Evolutionary conservation across 64 coral and sea anemone genomes (phyloP).

Genomic region (Acropora tenuis): DNA sequence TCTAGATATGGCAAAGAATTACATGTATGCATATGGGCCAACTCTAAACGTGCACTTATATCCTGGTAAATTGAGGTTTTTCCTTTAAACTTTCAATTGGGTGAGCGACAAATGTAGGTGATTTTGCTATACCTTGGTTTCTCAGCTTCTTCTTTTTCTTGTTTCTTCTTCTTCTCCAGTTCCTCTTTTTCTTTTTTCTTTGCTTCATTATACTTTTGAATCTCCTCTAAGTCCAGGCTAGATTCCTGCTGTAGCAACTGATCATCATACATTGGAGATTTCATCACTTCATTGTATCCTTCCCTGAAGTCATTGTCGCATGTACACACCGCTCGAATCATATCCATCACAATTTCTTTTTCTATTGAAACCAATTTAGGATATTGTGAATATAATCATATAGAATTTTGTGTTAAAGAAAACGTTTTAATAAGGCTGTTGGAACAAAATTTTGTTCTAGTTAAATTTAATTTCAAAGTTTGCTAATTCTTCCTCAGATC

Average conservation of each 20-base stretch:
- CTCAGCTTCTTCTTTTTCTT: conserved; percentile 46
- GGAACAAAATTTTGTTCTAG: too few species aligned
- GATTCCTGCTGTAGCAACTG: conserved; percentile 94
- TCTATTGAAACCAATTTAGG: conserved; percentile 39
- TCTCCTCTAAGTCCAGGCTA: conserved; percentile 86
- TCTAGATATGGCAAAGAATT: too few species aligned
- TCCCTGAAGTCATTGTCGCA: conserved; percentile 94
- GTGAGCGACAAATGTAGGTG: too few species aligned
- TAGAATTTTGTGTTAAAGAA: neutral
- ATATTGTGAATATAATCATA: neutral
- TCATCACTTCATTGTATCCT: conserved; percentile 78
- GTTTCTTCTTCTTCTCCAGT: conserved; percentile 46
- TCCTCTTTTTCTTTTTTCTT: conserved; percentile 84
- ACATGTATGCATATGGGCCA: too few species aligned
- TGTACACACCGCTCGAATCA: conserved; percentile 91
- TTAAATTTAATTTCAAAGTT: too few species aligned
- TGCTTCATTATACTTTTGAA: conserved; percentile 90
- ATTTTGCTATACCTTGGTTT: conserved; percentile 73
- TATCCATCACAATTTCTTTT: conserved; percentile 96
- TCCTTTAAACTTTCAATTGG: too few species aligned
- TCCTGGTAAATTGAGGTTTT: too few species aligned
- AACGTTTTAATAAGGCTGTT: too few species aligned
- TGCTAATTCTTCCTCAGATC: too few species aligned
- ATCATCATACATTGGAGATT: conserved; percentile 86
- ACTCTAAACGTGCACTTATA: too few species aligned